These are phyloP conservation scores for Leucophenga montana DNA, from an alignment of 2,888 invertebrate genomes.

Conservation along the genomic window DNA sequence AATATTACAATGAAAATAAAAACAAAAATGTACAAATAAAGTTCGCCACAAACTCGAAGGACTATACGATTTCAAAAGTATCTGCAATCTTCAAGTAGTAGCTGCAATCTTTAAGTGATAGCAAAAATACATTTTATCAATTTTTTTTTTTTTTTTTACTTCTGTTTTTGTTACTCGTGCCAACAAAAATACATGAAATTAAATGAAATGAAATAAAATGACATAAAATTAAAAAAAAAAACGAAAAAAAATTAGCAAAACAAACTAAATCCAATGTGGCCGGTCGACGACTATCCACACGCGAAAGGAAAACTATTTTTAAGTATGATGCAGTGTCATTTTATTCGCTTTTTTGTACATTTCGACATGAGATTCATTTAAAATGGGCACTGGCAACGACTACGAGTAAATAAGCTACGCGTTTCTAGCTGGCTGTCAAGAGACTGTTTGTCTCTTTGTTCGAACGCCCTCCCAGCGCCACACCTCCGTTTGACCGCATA, in stretches of 20 bases:
- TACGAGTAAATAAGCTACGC: constrained; percentile 16
- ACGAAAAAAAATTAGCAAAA: background rate
- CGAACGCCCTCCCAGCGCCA: background rate
- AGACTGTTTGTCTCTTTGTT: constrained; percentile 1
- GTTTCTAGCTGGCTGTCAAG: background rate
- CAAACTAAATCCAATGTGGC: background rate
- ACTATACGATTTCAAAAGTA: no score
- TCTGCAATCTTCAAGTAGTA: no score
- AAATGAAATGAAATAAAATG: no score
- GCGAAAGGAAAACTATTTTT: constrained; percentile 22
- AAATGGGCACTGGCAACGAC: constrained; percentile 10
- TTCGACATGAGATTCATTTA: constrained; percentile 23
- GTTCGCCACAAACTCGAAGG: no score
- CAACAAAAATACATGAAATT: no score
- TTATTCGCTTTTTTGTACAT: constrained; percentile 16
- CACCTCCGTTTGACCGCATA: no score
- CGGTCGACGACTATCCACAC: background rate
- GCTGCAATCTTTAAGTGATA: no score
- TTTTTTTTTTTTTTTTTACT: no score
- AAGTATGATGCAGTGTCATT: constrained; percentile 26
- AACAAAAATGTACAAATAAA: background rate
- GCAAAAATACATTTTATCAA: no score
- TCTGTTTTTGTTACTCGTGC: no score
- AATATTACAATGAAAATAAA: background rate
- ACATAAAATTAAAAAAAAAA: no score